phyloP scores from a whole-genome alignment of 2,113 vertebrate species.

The Bothrops jararaca region DNA sequence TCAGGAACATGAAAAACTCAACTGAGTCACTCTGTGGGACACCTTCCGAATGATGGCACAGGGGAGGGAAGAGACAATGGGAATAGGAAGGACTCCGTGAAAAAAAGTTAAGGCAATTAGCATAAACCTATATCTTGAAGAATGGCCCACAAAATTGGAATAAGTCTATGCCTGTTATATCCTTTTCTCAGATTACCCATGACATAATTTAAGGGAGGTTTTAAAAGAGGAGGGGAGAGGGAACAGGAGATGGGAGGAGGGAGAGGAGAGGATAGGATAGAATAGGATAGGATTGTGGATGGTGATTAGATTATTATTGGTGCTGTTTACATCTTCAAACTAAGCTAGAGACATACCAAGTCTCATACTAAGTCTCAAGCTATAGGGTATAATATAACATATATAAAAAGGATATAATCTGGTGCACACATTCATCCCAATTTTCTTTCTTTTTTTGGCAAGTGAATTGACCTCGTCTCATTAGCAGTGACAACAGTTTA shows the following conservation, averaged over 20 bases:
- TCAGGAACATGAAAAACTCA: not conserved
- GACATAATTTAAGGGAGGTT: not conserved
- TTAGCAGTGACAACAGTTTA: no score
- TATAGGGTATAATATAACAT: not conserved
- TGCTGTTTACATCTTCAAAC: not conserved
- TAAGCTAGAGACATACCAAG: no score
- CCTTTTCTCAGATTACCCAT: not conserved
- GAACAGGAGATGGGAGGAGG: no score
- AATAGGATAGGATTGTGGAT: no score
- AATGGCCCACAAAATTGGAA: not conserved
- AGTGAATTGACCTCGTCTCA: no score
- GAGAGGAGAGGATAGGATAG: no score
- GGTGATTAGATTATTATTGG: not conserved
- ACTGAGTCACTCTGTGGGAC: not conserved
- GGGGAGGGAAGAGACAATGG: not conserved
- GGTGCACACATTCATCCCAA: no score
- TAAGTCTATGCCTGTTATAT: no score
- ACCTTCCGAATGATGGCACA: not conserved
- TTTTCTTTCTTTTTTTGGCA: no score
- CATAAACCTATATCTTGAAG: not conserved
- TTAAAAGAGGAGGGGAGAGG: no score
- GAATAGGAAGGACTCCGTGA: not conserved
- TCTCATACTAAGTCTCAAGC: not conserved
- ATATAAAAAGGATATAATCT: no score
- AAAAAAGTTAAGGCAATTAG: not conserved